These are phyloP conservation scores for Parazoanthus swiftii DNA, from an alignment of 92 coral and sea anemone genomes.

Conservation along the genomic window DNA sequence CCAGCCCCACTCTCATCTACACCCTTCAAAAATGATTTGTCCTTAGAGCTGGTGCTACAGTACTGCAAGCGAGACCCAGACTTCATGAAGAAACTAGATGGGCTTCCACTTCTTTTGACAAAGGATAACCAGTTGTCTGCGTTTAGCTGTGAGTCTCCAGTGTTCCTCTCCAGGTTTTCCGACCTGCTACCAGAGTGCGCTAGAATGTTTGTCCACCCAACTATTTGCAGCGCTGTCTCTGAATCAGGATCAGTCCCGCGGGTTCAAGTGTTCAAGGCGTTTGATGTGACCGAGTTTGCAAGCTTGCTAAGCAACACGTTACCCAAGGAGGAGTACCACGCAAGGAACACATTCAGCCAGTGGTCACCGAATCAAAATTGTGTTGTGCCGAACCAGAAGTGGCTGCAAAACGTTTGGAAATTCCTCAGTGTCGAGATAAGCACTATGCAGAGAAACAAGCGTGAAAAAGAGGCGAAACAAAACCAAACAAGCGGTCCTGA, in stretches of 20 bases:
- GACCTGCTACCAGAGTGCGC: constrained; percentile 62
- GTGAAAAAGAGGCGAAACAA: neutral
- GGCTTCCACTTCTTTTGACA: constrained; percentile 82
- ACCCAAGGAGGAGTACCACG: neutral
- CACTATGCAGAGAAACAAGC: neutral
- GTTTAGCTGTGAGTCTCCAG: constrained; percentile 44
- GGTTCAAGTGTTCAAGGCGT: constrained; percentile 26
- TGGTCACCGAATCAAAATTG: constrained; percentile 47
- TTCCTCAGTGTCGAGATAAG: constrained; percentile 17
- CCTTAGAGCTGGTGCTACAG: constrained; percentile 42
- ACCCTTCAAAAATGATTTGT: constrained; percentile 29
- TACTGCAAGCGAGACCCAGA: constrained; percentile 59
- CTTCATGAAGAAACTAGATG: constrained; percentile 65
- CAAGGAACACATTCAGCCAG: neutral
- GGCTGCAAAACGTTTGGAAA: constrained; percentile 57
- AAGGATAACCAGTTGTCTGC: constrained; percentile 61
- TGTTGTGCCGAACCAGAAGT: constrained; percentile 22
- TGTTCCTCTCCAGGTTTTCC: constrained; percentile 51
- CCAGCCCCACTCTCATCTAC: constrained; percentile 50
- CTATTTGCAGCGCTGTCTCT: constrained; percentile 7
- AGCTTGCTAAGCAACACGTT: constrained; percentile 43
- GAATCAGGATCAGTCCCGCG: neutral
- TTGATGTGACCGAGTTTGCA: constrained; percentile 58
- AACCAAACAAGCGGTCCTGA: neutral
- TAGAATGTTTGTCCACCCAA: constrained; percentile 55